A percentile compares a stretch with the other conserved stretches of the same genome.
These are phyloP conservation scores for Phyllostomus discolor DNA, from an alignment of 2,113 vertebrate species.

Conservation along the genomic window DNA sequence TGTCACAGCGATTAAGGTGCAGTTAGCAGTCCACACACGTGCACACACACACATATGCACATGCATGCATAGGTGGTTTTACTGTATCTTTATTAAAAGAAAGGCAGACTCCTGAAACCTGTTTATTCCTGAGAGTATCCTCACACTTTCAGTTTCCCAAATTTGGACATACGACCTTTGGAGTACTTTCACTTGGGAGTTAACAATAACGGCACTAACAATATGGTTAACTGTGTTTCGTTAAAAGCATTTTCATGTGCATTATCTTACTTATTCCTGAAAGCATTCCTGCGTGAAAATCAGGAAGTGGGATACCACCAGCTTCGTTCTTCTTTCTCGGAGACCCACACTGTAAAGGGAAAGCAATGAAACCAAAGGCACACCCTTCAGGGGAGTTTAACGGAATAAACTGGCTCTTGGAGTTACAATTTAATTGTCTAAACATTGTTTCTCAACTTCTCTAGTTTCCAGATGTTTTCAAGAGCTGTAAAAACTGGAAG, in stretches of 20 bases:
- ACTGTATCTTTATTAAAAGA: not conserved
- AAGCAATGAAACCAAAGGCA: not conserved
- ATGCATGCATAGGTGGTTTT: not conserved
- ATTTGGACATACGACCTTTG: not conserved
- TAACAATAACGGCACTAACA: not conserved
- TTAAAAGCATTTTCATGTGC: not conserved
- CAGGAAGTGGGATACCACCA: not conserved
- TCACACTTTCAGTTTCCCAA: not conserved
- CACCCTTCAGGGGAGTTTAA: not conserved
- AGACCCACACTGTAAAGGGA: not conserved
- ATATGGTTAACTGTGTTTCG: not conserved
- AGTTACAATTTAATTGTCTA: not conserved
- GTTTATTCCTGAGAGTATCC: not conserved
- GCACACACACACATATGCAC: not conserved
- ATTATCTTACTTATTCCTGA: not conserved
- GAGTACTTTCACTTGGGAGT: not conserved
- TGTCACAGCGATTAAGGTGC: not conserved
- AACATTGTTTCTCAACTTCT: not conserved
- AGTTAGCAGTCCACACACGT: not conserved
- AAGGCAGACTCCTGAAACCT: not conserved
- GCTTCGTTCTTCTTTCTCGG: not conserved
- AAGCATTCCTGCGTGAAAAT: not conserved
- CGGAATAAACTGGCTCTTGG: not conserved
- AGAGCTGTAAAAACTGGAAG: not conserved
- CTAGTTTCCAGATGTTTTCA: not conserved